Conservation (phyloP, 2,888 invertebrate species). For the Willowsia nigromaculata region DNA sequence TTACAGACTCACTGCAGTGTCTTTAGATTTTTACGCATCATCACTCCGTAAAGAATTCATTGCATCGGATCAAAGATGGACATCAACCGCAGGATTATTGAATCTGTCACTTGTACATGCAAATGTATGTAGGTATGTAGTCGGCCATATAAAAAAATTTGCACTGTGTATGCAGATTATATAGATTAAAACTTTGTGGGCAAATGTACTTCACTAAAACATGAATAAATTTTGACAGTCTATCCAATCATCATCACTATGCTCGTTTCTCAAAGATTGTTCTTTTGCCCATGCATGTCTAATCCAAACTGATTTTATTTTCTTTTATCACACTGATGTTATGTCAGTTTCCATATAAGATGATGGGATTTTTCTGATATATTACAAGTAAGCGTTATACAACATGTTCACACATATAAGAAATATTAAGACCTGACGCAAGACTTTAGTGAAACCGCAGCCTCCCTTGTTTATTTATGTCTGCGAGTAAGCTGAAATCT, state of each 20-base stretch:
- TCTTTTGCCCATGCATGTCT: not conserved
- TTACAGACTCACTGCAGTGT: not conserved
- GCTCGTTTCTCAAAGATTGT: not conserved
- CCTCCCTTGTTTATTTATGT: conserved; percentile 5
- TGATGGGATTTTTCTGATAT: not conserved
- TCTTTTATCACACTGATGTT: not conserved
- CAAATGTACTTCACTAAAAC: not conserved
- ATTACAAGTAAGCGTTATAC: not conserved
- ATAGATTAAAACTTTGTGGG: not conserved
- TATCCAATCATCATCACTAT: not conserved
- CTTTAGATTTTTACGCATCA: conserved; percentile 55
- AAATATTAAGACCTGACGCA: not conserved
- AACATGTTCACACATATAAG: not conserved
- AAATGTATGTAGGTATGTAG: not conserved
- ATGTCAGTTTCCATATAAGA: conserved; percentile 24
- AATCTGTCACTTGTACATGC: conserved; percentile 32
- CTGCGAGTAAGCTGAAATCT: conserved; percentile 17
- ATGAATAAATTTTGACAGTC: conserved; percentile 10
- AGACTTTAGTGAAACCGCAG: not conserved
- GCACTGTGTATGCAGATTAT: not conserved
- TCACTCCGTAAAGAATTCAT: conserved; percentile 49
- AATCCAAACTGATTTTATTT: conserved; percentile 25
- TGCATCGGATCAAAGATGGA: conserved; percentile 21
- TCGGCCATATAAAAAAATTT: not conserved
- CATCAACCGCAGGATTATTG: conserved; percentile 31